These are phyloP conservation scores for Troides helena DNA, from an alignment of 2,888 invertebrate genomes.

Conservation along the genomic window DNA sequence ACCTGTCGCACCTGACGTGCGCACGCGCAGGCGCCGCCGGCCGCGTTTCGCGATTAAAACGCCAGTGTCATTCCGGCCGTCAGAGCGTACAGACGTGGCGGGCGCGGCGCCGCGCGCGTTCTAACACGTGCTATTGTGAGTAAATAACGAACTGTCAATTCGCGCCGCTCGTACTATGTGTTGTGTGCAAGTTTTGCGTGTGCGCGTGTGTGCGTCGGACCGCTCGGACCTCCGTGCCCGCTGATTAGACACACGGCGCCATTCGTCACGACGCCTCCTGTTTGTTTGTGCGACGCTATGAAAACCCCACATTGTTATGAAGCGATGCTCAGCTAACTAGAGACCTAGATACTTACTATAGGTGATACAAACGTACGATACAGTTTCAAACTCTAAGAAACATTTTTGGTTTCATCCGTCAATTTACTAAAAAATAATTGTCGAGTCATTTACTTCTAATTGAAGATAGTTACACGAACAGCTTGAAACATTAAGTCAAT, in stretches of 20 bases:
- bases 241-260: conserved; percentile 18
- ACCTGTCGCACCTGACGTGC: conserved; percentile 14
- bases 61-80: conserved; percentile 21
- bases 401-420: background rate
- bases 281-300: conserved; percentile 13
- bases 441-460: background rate
- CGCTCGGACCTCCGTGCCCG: conserved; percentile 22
- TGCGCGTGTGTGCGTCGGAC: conserved; percentile 9
- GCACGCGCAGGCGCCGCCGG: conserved; percentile 18
- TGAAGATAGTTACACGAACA: background rate
- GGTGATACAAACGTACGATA: background rate
- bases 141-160: conserved; percentile 24
- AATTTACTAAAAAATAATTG: background rate
- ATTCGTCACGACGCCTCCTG: conserved; percentile 16
- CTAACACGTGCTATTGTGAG: conserved; percentile 17
- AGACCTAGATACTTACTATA: background rate
- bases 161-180: conserved; percentile 13
- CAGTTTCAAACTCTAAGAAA: background rate
- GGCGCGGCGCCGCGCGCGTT: background rate
- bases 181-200: conserved; percentile 13
- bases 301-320: conserved; percentile 11
- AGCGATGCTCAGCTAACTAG: conserved; percentile 10
- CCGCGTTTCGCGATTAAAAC: conserved; percentile 1
- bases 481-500: background rate
- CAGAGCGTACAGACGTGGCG: conserved; percentile 12